Percentiles rank a stretch among this genome's conserved stretches.
phyloP scores from a whole-genome alignment of 2,113 vertebrate species.

The Cichladusa arquata region DNA sequence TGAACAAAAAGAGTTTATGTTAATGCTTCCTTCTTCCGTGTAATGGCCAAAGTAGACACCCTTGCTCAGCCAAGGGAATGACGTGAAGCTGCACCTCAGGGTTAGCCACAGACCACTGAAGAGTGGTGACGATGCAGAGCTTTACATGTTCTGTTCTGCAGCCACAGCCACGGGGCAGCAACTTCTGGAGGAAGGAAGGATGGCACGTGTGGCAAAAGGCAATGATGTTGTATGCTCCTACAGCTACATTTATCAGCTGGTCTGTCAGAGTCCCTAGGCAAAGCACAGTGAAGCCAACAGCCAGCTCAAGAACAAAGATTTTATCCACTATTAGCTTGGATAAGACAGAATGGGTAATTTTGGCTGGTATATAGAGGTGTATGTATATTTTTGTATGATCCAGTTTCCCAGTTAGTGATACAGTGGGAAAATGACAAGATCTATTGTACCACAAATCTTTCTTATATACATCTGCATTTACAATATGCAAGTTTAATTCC shows the following conservation, averaged over 20 bases:
- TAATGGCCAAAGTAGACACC: not conserved
- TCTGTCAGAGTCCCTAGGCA: not conserved
- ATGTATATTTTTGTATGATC: not conserved
- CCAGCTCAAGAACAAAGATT: not conserved
- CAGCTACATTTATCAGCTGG: not conserved
- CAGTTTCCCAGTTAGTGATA: not conserved
- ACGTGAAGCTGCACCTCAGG: not conserved
- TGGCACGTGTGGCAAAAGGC: rapidly evolving
- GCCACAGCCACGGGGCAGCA: not conserved
- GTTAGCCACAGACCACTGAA: not conserved
- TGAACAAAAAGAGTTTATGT: not conserved
- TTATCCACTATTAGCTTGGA: not conserved
- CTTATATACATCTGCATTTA: not conserved
- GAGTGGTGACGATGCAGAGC: not conserved
- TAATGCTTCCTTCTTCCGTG: not conserved
- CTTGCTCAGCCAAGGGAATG: not conserved
- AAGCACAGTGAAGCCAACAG: not conserved
- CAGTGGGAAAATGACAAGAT: not conserved
- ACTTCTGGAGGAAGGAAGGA: not conserved
- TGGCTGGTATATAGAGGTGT: not conserved
- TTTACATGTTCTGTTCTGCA: rapidly evolving
- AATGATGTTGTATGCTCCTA: not conserved
- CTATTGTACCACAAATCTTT: not conserved
- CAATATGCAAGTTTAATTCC: not conserved
- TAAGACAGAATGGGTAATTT: not conserved